phyloP scores from a whole-genome alignment of 2,113 vertebrate species.

The Heterochromis multidens region DNA sequence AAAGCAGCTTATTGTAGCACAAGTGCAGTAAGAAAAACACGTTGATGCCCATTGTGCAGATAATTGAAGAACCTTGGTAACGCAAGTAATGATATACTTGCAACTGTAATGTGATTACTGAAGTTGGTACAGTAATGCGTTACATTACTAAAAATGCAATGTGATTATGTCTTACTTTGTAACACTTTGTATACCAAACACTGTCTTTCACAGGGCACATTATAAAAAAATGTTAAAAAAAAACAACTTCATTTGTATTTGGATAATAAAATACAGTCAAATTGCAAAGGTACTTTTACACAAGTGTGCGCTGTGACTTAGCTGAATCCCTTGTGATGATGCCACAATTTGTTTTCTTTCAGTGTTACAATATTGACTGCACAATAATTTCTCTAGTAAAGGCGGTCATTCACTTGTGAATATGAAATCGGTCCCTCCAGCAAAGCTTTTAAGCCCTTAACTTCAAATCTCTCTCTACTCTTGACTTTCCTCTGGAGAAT shows the following conservation, averaged over 20 bases:
- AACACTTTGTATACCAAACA: neutral
- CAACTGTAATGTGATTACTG: neutral
- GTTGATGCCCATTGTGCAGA: too few species aligned
- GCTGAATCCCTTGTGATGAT: neutral
- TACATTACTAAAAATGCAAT: neutral
- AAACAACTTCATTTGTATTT: neutral
- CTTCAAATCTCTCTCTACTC: conserved; percentile 39
- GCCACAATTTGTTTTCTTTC: neutral
- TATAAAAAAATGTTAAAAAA: neutral
- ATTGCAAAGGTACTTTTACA: neutral
- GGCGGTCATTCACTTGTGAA: conserved; percentile 7
- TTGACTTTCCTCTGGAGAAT: conserved; percentile 22
- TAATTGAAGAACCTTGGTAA: too few species aligned
- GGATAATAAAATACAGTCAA: neutral
- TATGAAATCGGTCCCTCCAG: conserved; percentile 23
- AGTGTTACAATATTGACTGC: neutral
- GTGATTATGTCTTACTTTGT: neutral
- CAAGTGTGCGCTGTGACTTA: neutral
- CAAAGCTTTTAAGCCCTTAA: conserved; percentile 44
- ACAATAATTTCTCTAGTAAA: neutral
- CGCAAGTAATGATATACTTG: too few species aligned
- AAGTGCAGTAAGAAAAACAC: too few species aligned
- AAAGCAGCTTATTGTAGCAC: too few species aligned
- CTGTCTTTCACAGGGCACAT: neutral
- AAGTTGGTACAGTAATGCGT: neutral